Evolutionary conservation across 2,797 vertebrate species (phyloP), one percentile per base, ranked within the genome.

Genomic region (Sylvia borin): DNA sequence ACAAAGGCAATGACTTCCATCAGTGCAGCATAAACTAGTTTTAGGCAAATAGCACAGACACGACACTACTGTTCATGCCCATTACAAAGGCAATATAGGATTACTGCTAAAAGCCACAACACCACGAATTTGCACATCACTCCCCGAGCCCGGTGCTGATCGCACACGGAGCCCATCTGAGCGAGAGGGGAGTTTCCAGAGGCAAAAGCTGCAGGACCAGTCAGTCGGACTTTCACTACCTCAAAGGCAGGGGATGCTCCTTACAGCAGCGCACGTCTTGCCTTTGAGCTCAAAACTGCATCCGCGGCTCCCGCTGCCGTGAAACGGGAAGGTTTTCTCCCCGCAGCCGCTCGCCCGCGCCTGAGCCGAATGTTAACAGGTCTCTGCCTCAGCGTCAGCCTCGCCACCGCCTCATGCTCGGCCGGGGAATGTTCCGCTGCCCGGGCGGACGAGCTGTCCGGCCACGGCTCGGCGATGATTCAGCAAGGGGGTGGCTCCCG

Each of bases 401-500:
- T 17, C 48, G 34, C 50, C 74, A 34, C 62, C 27, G 20, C 87
- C 90, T 90, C 86, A 87, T 29, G 94, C 74, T 57, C 88, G 36
- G 31, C 38, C 10, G 53, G 77, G 86, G 38, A 82, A 50, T 1
- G 38, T 6, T 53, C 32, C 10, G 68, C 18, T 74, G 80, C 90
- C 81, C 11, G 13, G 42, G 78, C 22, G 19, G 75, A 67, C 82
- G 15, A 65, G 81, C 75, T 7, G 85, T 57, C 93, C 97, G 68
- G 86, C 80, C 81, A 93, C 85, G 60, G 75, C 81, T 75, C 53
- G 50, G 16, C 90, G 86, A 92, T 98, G 96, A 97, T 94, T 97
- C 95, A 97, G 96, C 96, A 98, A 96, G 88, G 93, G 91, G 92
- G 93, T 80, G 94, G 76, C 85, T 95, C 88, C 93, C 70, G 24